Percentiles rank a stretch among this genome's conserved stretches.
Conservation (phyloP, 2,888 invertebrate species). For the Ennomos erosarius region DNA sequence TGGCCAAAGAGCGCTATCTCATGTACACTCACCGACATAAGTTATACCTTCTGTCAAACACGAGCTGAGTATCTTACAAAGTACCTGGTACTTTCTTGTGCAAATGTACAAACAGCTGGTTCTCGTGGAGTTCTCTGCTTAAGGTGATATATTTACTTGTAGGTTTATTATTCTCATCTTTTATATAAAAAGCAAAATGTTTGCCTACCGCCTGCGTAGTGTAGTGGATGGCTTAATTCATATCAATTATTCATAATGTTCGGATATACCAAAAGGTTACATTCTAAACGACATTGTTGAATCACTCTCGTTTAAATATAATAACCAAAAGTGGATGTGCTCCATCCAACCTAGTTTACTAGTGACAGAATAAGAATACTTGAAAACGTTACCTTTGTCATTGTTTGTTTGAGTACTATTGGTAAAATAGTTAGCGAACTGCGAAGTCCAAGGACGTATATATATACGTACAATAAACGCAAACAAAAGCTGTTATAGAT, state of each 20-base stretch:
- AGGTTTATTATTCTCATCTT: too few relatives aligned
- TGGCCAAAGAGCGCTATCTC: conserved; percentile 68
- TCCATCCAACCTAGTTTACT: too few relatives aligned
- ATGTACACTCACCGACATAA: conserved; percentile 50
- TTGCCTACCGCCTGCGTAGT: too few relatives aligned
- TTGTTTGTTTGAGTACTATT: neutral
- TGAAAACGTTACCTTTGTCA: neutral
- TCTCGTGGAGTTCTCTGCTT: conserved; percentile 1
- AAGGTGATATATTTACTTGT: neutral
- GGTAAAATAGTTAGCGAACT: neutral
- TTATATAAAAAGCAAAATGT: too few relatives aligned
- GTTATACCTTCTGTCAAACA: conserved; percentile 52
- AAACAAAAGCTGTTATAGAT: conserved; percentile 18
- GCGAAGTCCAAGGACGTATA: neutral
- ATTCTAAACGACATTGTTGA: too few relatives aligned
- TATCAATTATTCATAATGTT: too few relatives aligned
- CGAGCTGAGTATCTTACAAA: conserved; percentile 34
- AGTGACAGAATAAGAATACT: neutral
- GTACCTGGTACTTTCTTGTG: conserved; percentile 24
- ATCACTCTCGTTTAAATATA: too few relatives aligned
- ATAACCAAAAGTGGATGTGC: too few relatives aligned
- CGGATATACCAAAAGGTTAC: too few relatives aligned
- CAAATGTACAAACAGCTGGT: conserved; percentile 4
- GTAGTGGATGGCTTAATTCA: too few relatives aligned
- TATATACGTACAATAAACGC: neutral